Conservation (phyloP, 2,113 vertebrate genomes). For the Calidris pugnax region DNA sequence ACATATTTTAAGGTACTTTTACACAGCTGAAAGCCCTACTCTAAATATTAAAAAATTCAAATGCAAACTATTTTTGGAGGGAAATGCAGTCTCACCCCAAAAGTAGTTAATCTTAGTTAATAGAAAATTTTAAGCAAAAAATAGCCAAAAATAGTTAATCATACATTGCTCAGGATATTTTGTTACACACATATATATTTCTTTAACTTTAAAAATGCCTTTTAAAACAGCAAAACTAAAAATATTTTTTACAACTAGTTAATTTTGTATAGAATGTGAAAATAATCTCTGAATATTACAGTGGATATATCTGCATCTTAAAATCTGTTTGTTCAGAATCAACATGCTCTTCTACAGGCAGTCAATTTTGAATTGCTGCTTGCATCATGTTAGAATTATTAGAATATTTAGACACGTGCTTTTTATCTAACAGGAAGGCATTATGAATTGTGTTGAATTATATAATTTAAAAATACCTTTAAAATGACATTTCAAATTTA, state of each 20-base stretch:
- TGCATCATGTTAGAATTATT: not conserved
- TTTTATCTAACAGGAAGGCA: not conserved
- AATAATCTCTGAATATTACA: not conserved
- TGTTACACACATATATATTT: not conserved
- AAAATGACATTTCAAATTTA: not conserved
- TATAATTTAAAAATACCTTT: not conserved
- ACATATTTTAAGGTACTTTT: conserved; percentile 31
- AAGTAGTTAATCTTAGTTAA: not conserved
- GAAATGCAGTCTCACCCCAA: not conserved
- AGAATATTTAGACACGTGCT: not conserved
- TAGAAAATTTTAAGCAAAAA: not conserved
- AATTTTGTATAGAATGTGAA: not conserved
- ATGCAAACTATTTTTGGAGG: conserved; percentile 4
- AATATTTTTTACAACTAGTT: not conserved
- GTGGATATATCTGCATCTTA: not conserved
- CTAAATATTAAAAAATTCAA: not conserved
- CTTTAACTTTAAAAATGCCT: not conserved
- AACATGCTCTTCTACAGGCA: not conserved
- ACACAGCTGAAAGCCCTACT: not conserved
- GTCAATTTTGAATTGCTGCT: not conserved
- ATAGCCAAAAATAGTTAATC: not conserved
- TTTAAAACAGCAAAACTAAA: not conserved
- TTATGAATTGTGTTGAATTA: not conserved
- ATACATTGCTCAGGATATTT: not conserved
- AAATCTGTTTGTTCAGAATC: not conserved